phyloP scores from a whole-genome alignment of 2,113 vertebrate species.

The Epinephelus cyanopodus region DNA sequence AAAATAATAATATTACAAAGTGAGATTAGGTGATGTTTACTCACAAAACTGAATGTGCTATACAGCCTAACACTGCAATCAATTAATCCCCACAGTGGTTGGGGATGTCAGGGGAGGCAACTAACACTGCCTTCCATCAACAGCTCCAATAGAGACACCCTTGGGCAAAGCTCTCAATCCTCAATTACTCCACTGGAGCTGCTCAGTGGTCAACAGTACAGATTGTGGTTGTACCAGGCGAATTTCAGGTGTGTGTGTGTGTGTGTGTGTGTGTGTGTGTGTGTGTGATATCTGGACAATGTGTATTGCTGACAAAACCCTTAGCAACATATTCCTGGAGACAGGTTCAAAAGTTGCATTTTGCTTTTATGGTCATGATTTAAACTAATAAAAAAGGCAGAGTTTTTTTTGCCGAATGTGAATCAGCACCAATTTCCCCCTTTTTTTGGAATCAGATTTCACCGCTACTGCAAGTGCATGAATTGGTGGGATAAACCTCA shows the following conservation, averaged over 20 bases:
- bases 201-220: slow-evolving; percentile 25
- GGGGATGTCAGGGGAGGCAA: slow-evolving; percentile 35
- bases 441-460: slow-evolving; percentile 6
- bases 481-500: slow-evolving; percentile 25
- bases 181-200: slow-evolving; percentile 58
- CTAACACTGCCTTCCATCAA: slow-evolving; percentile 53
- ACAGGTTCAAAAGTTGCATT: not conserved
- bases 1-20: not conserved
- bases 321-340: not conserved
- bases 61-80: slow-evolving; percentile 4
- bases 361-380: not conserved
- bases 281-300: not conserved
- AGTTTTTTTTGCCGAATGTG: too few relatives aligned
- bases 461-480: slow-evolving; percentile 2
- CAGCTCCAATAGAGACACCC: slow-evolving; percentile 53
- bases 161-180: slow-evolving; percentile 62
- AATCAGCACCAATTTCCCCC: not conserved
- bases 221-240: slow-evolving; percentile 25
- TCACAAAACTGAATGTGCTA: not conserved
- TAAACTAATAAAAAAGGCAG: too few relatives aligned
- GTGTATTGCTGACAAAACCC: not conserved
- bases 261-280: not conserved
- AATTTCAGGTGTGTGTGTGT: not conserved
- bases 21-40: not conserved
- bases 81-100: slow-evolving; percentile 37